A percentile compares a stretch with the other conserved stretches of the same genome.
Conservation (phyloP, 2,113 vertebrate species). For the Shinisaurus crocodilurus region DNA sequence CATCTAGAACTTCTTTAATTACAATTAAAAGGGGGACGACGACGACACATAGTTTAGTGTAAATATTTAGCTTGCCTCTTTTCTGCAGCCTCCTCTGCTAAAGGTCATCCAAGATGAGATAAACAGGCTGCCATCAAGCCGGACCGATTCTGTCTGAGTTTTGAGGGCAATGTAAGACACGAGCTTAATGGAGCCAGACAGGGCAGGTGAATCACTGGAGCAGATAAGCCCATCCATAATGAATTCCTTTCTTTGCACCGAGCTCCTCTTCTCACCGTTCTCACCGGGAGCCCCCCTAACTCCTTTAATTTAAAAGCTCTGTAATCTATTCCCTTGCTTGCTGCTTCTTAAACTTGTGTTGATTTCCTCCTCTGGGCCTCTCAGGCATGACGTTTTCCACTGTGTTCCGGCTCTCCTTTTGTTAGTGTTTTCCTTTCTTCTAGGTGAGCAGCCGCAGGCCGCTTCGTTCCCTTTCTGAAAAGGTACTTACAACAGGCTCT, state of each 20-base stretch:
- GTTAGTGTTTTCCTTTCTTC: background rate
- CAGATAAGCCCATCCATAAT: background rate
- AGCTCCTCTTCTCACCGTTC: constrained; percentile 37
- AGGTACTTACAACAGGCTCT: rapidly evolving
- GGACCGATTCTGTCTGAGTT: background rate
- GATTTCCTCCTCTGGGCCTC: constrained; percentile 35
- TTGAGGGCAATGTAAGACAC: background rate
- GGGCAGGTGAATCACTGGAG: constrained; percentile 1
- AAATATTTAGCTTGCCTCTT: constrained; percentile 24
- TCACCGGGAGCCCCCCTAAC: constrained; percentile 36
- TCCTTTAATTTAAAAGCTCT: constrained; percentile 48
- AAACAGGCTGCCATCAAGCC: constrained; percentile 20
- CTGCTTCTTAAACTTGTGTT: constrained; percentile 35
- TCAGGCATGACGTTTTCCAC: background rate
- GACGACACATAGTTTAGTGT: background rate
- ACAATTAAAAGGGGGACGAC: background rate
- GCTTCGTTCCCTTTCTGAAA: constrained; percentile 8
- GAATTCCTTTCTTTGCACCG: constrained; percentile 22
- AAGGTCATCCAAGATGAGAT: constrained; percentile 27
- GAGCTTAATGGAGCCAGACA: constrained; percentile 12
- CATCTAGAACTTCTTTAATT: background rate
- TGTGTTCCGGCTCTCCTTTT: background rate
- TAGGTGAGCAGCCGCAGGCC: background rate
- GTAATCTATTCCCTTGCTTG: constrained; percentile 41
- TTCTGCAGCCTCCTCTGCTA: constrained; percentile 12